phyloP scores from a whole-genome alignment of 2,113 vertebrate species.

The Empidonax alnorum region DNA sequence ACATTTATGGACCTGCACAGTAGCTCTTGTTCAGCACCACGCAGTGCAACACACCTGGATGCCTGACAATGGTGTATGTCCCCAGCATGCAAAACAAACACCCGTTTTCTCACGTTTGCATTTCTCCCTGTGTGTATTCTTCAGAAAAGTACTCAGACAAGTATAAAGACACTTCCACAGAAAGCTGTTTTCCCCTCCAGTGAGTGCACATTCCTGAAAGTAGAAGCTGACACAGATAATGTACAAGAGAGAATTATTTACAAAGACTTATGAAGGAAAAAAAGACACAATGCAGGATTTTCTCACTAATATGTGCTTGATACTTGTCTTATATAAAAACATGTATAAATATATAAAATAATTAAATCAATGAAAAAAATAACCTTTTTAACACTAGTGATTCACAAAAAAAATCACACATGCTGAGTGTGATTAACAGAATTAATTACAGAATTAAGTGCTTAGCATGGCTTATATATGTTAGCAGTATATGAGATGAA shows the following conservation, averaged over 20 bases:
- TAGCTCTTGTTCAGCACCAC: not conserved
- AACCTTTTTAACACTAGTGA: not conserved
- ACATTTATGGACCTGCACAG: not conserved
- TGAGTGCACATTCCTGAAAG: not conserved
- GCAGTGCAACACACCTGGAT: not conserved
- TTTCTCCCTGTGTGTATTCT: not conserved
- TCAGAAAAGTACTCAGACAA: not conserved
- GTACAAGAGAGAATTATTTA: not conserved
- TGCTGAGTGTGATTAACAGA: not conserved
- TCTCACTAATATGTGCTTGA: fast-evolving
- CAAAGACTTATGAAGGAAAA: not conserved
- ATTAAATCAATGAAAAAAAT: not conserved
- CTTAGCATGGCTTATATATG: not conserved
- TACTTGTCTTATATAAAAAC: not conserved
- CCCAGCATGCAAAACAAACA: not conserved
- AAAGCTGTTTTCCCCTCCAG: not conserved
- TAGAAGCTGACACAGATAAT: not conserved
- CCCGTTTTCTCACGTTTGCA: not conserved
- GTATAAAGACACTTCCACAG: not conserved
- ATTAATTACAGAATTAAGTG: not conserved
- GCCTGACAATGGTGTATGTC: not conserved
- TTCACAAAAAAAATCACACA: not conserved
- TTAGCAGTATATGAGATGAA: not conserved
- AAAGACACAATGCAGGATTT: not conserved
- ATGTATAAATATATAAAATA: not conserved